These are phyloP conservation scores for Manis crassicaudata DNA, from an alignment of 2,797 vertebrate genomes.

Conservation along the genomic window DNA sequence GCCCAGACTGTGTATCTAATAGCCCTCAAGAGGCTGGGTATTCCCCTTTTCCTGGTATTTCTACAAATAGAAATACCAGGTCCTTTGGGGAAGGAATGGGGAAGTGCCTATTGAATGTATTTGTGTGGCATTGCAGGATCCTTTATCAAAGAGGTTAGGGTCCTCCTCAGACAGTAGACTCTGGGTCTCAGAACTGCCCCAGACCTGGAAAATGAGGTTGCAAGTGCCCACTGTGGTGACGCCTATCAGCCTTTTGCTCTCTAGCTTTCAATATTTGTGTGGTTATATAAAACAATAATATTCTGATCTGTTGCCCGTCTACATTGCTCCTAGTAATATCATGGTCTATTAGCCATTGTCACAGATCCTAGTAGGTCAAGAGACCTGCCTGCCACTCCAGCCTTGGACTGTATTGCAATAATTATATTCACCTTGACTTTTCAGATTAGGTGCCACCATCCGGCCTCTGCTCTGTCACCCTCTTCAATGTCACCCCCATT, in stretches of 20 bases:
- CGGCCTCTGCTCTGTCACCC: neutral
- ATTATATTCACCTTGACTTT: neutral
- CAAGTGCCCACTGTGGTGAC: neutral
- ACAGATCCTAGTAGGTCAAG: neutral
- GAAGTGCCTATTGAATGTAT: too few relatives aligned
- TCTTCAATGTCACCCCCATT: neutral
- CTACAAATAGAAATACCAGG: neutral
- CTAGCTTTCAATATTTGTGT: neutral
- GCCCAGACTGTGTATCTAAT: neutral
- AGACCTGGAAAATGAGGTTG: neutral
- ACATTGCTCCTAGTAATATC: neutral
- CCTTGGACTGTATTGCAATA: neutral
- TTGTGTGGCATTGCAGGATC: neutral
- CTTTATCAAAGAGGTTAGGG: neutral
- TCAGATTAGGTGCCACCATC: neutral
- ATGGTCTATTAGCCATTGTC: neutral
- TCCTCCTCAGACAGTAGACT: neutral
- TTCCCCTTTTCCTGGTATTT: neutral
- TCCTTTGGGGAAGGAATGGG: neutral
- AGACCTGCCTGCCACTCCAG: neutral
- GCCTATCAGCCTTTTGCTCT: neutral
- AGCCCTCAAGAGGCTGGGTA: neutral
- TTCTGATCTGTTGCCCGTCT: neutral
- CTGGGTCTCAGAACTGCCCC: neutral
- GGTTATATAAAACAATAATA: neutral